These are phyloP conservation scores for Heliothis subflexa DNA, from an alignment of 1,140 invertebrate genomes.

Conservation along the genomic window DNA sequence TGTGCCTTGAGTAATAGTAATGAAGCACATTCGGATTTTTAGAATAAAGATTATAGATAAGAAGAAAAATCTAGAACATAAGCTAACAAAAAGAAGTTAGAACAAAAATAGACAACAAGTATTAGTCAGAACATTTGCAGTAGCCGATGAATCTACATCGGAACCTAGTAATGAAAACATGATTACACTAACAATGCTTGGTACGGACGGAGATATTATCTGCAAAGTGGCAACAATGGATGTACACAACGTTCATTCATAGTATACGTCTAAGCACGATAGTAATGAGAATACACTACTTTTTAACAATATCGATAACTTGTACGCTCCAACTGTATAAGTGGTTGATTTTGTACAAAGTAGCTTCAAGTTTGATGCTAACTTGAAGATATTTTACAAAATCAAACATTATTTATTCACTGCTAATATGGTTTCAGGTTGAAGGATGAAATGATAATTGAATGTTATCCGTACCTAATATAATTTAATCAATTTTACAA, in stretches of 20 bases:
- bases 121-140: conserved; percentile 5
- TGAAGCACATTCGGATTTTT: not conserved
- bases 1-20: not conserved
- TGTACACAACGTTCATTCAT: conserved; percentile 40
- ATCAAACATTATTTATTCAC: not conserved
- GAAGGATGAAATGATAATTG: not conserved
- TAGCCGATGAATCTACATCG: conserved; percentile 26
- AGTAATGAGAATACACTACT: conserved; percentile 11
- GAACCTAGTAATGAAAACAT: conserved; percentile 41
- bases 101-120: conserved; percentile 17
- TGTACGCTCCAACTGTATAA: too few relatives aligned
- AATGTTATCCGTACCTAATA: not conserved
- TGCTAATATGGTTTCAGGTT: too few relatives aligned
- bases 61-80: not conserved
- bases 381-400: not conserved
- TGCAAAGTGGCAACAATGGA: conserved; percentile 40
- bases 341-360: too few relatives aligned
- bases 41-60: too few relatives aligned
- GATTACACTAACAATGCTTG: conserved; percentile 34
- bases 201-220: conserved; percentile 34
- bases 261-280: conserved; percentile 24
- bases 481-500: too few relatives aligned
- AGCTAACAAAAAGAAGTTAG: not conserved
- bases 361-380: too few relatives aligned
- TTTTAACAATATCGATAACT: conserved; percentile 14